Conservation (phyloP, 2,113 vertebrate species). For the Empidonax alnorum region DNA sequence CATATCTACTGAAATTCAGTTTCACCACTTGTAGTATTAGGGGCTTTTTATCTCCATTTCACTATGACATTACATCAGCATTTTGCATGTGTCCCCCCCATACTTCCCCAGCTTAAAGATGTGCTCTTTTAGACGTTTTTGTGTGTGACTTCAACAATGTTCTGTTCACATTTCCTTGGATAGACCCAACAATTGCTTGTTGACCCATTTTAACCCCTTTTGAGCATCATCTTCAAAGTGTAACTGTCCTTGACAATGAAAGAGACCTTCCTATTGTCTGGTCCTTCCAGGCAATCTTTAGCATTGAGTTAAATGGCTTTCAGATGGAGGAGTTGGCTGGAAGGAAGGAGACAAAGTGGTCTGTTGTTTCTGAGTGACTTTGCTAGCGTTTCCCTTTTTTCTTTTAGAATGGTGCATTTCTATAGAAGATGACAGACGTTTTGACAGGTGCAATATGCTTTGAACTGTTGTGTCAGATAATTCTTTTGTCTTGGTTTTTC, state of each 20-base stretch:
- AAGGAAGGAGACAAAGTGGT: slow-evolving; percentile 85
- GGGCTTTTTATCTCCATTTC: background rate
- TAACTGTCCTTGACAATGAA: slow-evolving; percentile 94
- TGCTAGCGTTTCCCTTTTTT: slow-evolving; percentile 80
- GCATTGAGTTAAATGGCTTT: slow-evolving; percentile 83
- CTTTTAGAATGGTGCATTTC: slow-evolving; percentile 79
- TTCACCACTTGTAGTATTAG: background rate
- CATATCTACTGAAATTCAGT: background rate
- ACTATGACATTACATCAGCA: slow-evolving; percentile 57
- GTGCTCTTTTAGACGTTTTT: slow-evolving; percentile 69
- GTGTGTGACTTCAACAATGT: slow-evolving; percentile 76
- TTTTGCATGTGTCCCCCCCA: slow-evolving; percentile 3
- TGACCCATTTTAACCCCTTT: slow-evolving; percentile 90
- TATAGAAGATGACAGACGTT: slow-evolving; percentile 86
- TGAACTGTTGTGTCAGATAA: slow-evolving; percentile 92
- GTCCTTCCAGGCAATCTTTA: slow-evolving; percentile 83
- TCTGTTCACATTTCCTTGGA: slow-evolving; percentile 79
- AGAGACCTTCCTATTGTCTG: slow-evolving; percentile 85
- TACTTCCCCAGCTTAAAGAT: slow-evolving; percentile 69
- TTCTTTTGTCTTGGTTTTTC: slow-evolving; percentile 87
- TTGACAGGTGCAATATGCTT: slow-evolving; percentile 96
- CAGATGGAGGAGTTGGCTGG: slow-evolving; percentile 80
- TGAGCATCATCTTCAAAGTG: slow-evolving; percentile 89
- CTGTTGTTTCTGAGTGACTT: slow-evolving; percentile 86
- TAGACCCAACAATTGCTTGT: slow-evolving; percentile 79